Percentiles rank a stretch among this genome's conserved stretches.
Conservation (phyloP, 2,797 vertebrate species). For the Helicolenus hilgendorfi region DNA sequence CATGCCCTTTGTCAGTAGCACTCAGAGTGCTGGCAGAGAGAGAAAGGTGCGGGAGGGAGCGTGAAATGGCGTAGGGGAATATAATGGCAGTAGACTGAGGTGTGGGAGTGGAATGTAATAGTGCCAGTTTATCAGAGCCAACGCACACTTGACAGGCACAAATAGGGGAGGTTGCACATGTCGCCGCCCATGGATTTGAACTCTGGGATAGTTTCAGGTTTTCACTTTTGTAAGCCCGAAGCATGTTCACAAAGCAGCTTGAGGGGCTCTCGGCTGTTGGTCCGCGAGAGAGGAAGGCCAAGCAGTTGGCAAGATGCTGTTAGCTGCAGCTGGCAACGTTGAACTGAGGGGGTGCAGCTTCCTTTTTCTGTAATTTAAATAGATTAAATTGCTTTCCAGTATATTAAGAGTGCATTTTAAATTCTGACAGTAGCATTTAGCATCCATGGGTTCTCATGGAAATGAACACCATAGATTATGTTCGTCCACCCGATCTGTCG, state of each 20-base stretch:
- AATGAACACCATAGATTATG: neutral
- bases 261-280: slow-evolving; percentile 15
- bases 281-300: slow-evolving; percentile 23
- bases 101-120: slow-evolving; percentile 82
- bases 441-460: neutral
- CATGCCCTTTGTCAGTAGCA: slow-evolving; percentile 57
- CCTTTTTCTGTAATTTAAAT: neutral
- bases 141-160: slow-evolving; percentile 74
- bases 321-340: slow-evolving; percentile 15
- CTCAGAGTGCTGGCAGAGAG: slow-evolving; percentile 47
- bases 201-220: slow-evolving; percentile 47
- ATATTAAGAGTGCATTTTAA: neutral
- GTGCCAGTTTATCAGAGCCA: slow-evolving; percentile 81
- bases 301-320: slow-evolving; percentile 16
- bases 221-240: slow-evolving; percentile 29
- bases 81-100: slow-evolving; percentile 78
- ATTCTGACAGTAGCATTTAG: neutral
- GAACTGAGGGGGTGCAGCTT: slow-evolving; percentile 7
- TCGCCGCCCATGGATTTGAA: slow-evolving; percentile 68
- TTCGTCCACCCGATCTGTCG: neutral
- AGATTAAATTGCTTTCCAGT: neutral
- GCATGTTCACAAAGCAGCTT: slow-evolving; percentile 24
- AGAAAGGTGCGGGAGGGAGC: slow-evolving; percentile 77
- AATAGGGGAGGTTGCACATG: slow-evolving; percentile 59
- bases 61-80: slow-evolving; percentile 75